A percentile compares a stretch with the other conserved stretches of the same genome.
Evolutionary conservation across 2,888 invertebrate genomes (phyloP).

Genomic region (Melanchra persicariae): DNA sequence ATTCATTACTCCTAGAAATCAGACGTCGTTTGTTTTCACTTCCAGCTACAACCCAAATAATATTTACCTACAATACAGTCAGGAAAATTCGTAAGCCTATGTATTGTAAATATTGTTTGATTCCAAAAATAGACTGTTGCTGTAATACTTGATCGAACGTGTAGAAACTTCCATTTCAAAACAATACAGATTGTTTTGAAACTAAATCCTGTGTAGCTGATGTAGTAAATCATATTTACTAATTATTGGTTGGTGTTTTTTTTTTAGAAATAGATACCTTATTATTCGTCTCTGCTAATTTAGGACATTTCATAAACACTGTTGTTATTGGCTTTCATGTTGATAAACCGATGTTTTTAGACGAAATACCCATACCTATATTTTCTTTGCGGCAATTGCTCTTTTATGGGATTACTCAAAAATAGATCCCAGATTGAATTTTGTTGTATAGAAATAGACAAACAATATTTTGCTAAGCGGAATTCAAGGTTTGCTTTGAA

Average conservation of each 20-base stretch:
- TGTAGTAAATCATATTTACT: background rate
- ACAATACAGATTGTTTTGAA: background rate
- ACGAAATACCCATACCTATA: constrained; percentile 9
- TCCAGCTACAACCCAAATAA: too few species aligned
- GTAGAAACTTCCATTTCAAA: background rate
- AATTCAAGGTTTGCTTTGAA: constrained; percentile 17
- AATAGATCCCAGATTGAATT: constrained; percentile 17
- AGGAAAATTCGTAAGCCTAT: too few species aligned
- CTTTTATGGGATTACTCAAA: constrained; percentile 15
- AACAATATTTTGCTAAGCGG: background rate
- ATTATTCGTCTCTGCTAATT: background rate
- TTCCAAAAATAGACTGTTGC: background rate
- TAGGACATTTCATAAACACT: constrained; percentile 32
- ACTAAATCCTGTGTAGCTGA: background rate
- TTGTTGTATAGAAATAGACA: constrained; percentile 10
- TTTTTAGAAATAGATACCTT: background rate
- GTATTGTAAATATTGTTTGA: background rate
- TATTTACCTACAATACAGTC: too few species aligned
- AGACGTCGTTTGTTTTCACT: too few species aligned
- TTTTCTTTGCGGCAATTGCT: constrained; percentile 24
- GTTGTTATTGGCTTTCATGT: constrained; percentile 23
- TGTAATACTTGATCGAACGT: background rate
- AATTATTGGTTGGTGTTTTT: background rate
- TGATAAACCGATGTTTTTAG: constrained; percentile 21
- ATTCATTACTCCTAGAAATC: too few species aligned